A percentile compares a stretch with the other conserved stretches of the same genome.
Conservation (phyloP, 2,888 invertebrate genomes). For the Rhaphigaster nebulosa region DNA sequence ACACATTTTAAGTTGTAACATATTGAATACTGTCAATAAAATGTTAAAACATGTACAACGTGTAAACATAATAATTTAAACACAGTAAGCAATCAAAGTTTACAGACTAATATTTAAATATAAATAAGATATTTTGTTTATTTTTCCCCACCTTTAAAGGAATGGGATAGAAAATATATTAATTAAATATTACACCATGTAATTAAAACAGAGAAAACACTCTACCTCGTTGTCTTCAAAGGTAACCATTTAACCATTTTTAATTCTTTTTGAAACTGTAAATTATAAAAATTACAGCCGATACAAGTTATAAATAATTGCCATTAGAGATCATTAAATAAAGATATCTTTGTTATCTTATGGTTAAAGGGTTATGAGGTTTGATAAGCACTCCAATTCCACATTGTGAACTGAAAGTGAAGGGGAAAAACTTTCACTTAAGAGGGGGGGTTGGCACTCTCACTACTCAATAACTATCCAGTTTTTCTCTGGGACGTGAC, state of each 20-base stretch:
- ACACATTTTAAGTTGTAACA: neutral
- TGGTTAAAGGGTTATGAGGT: neutral
- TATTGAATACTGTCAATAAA: neutral
- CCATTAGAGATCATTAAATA: conserved; percentile 35
- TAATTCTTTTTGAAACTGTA: neutral
- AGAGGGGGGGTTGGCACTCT: neutral
- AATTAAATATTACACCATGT: neutral
- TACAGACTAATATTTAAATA: neutral
- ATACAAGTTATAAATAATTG: conserved; percentile 10
- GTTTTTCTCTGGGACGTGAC: neutral
- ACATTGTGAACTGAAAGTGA: conserved; percentile 30
- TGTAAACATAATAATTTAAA: neutral
- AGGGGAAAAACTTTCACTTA: conserved; percentile 3
- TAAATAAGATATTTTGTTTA: neutral
- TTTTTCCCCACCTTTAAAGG: neutral
- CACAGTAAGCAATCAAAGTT: neutral
- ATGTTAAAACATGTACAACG: neutral
- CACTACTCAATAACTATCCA: neutral
- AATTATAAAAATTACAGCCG: neutral
- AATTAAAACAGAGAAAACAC: neutral
- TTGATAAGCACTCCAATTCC: conserved; percentile 28
- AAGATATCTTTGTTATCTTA: neutral
- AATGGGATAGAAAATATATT: neutral
- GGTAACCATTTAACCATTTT: conserved; percentile 44
- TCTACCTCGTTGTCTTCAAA: conserved; percentile 38